These are phyloP conservation scores for Enoplosus armatus DNA, from an alignment of 2,797 vertebrate genomes.

Conservation along the genomic window DNA sequence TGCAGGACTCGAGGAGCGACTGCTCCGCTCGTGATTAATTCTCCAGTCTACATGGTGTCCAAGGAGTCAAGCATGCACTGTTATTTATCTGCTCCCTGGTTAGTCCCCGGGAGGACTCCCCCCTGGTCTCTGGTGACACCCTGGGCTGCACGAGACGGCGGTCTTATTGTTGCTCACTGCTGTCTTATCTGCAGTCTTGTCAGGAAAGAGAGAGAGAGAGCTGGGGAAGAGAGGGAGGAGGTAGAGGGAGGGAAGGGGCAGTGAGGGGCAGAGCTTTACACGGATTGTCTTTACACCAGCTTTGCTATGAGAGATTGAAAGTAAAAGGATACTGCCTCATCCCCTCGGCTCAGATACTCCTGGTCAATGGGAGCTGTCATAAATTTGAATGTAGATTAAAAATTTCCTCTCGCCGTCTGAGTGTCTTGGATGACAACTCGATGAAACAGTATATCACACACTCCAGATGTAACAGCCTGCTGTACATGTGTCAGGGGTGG, in stretches of 20 bases:
- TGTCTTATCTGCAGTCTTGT: slow-evolving; percentile 74
- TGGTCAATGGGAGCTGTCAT: slow-evolving; percentile 62
- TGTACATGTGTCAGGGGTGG: slow-evolving; percentile 27
- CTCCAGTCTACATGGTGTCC: slow-evolving; percentile 52
- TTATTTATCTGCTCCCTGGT: slow-evolving; percentile 70
- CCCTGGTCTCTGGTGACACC: slow-evolving; percentile 66
- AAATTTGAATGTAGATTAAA: slow-evolving; percentile 66
- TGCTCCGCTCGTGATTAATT: slow-evolving; percentile 61
- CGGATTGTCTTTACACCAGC: slow-evolving; percentile 46
- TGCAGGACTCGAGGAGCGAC: slow-evolving; percentile 13
- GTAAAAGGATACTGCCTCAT: slow-evolving; percentile 42
- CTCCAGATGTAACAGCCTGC: slow-evolving; percentile 40
- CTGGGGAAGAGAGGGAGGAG: background rate
- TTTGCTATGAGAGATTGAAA: slow-evolving; percentile 55
- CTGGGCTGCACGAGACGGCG: slow-evolving; percentile 39
- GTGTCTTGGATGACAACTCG: slow-evolving; percentile 45
- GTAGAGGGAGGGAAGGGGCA: slow-evolving; percentile 11
- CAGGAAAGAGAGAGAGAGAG: slow-evolving; percentile 54
- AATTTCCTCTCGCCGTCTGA: slow-evolving; percentile 19
- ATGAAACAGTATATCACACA: slow-evolving; percentile 43
- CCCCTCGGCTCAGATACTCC: slow-evolving; percentile 25
- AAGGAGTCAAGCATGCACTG: slow-evolving; percentile 65
- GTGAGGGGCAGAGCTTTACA: slow-evolving; percentile 33
- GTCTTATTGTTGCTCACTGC: slow-evolving; percentile 68
- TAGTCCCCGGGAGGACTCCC: slow-evolving; percentile 60